phyloP scores from a whole-genome alignment of 1,140 invertebrate genomes.

The Drosophila kurseongensis region DNA sequence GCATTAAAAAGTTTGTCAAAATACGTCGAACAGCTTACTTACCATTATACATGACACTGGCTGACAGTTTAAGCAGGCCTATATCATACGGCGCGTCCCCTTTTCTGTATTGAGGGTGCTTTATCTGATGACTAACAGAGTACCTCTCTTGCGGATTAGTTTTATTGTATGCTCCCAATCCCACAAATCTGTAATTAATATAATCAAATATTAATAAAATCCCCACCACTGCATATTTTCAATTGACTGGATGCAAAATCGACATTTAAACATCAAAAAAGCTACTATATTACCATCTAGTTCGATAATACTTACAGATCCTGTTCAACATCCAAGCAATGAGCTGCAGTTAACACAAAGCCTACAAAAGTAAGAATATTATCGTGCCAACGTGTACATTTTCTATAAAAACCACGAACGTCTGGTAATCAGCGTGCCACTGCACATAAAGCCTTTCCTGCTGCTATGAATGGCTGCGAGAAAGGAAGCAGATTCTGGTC shows the following conservation, averaged over 20 bases:
- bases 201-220: not conserved
- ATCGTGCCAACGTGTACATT: not conserved
- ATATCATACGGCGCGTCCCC: not conserved
- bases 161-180: not conserved
- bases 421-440: slow-evolving; percentile 10
- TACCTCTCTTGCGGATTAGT: no score
- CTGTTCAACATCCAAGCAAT: not conserved
- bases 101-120: not conserved
- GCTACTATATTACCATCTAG: no score
- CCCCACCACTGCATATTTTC: no score
- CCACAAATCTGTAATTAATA: slow-evolving; percentile 1
- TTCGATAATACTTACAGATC: slow-evolving; percentile 1
- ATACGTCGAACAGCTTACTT: not conserved
- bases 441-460: not conserved
- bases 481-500: not conserved
- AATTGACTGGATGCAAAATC: no score
- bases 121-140: no score
- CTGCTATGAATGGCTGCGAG: slow-evolving; percentile 4
- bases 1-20: no score
- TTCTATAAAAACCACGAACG: slow-evolving; percentile 4
- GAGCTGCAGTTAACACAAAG: slow-evolving; percentile 20
- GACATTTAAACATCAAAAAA: no score
- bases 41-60: not conserved
- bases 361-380: not conserved
- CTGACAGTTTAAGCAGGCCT: not conserved